These are phyloP conservation scores for Papilio polyxenes DNA, from an alignment of 1,140 invertebrate genomes.

Conservation along the genomic window DNA sequence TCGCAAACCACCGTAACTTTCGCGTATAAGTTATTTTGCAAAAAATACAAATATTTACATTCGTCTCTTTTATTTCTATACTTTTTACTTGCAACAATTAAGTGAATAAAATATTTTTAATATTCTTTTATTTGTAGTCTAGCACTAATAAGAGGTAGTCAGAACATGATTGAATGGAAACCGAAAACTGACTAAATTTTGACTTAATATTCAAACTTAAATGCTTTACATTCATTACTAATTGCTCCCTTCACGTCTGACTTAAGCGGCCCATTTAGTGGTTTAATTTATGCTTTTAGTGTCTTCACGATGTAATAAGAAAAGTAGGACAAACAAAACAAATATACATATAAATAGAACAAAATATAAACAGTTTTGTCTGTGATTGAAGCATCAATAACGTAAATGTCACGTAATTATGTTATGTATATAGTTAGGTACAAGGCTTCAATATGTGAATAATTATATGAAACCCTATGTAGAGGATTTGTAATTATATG, in stretches of 20 bases:
- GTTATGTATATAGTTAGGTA: background rate
- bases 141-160: background rate
- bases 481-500: slow-evolving; percentile 4
- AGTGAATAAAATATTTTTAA: background rate
- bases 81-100: background rate
- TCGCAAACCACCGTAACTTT: background rate
- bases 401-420: background rate
- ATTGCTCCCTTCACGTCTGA: slow-evolving; percentile 10
- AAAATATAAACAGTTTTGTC: background rate
- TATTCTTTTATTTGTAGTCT: background rate
- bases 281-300: slow-evolving; percentile 28
- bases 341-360: background rate
- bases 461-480: slow-evolving; percentile 11
- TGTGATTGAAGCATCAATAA: background rate
- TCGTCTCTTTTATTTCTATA: background rate
- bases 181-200: slow-evolving; percentile 11
- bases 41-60: background rate
- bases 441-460: background rate
- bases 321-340: slow-evolving; percentile 6
- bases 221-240: slow-evolving; percentile 24
- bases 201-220: slow-evolving; percentile 23
- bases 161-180: background rate
- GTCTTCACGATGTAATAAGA: background rate
- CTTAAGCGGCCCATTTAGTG: slow-evolving; percentile 24
- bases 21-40: background rate